phyloP scores from a whole-genome alignment of 2,113 vertebrate species.

The Aegithalos caudatus region DNA sequence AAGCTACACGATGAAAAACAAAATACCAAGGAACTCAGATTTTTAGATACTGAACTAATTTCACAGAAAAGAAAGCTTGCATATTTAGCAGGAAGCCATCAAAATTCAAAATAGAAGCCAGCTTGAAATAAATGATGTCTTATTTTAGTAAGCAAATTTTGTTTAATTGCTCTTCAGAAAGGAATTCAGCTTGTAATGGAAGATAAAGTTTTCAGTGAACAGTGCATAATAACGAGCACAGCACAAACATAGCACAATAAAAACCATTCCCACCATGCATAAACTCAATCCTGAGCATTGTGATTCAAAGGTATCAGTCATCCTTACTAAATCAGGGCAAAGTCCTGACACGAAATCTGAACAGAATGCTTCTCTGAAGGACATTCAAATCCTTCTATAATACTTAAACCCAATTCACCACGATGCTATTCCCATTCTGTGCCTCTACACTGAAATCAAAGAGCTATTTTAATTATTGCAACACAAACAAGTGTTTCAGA shows the following conservation, averaged over 20 bases:
- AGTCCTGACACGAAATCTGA: not conserved
- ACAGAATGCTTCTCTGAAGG: not conserved
- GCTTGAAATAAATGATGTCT: conserved; percentile 43
- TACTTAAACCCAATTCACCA: not conserved
- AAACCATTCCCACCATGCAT: not conserved
- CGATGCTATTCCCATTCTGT: not conserved
- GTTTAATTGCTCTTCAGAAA: conserved; percentile 48
- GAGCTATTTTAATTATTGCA: not conserved
- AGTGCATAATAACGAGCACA: not conserved
- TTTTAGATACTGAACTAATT: conserved; percentile 24
- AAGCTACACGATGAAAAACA: not conserved
- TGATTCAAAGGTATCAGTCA: not conserved
- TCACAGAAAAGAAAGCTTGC: conserved; percentile 38
- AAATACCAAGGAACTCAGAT: not conserved
- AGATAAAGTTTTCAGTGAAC: conserved; percentile 42
- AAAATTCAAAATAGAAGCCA: conserved; percentile 49
- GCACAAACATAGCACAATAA: not conserved
- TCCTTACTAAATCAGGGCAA: not conserved
- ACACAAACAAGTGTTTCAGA: not conserved
- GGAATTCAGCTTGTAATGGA: conserved; percentile 24
- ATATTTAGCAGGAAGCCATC: conserved; percentile 46
- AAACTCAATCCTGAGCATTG: not conserved
- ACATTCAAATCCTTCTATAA: not conserved
- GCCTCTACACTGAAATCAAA: not conserved
- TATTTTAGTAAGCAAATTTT: conserved; percentile 38